Evolutionary conservation across 1,140 invertebrate species (phyloP).

Genomic region (Probaryconus sp.): DNA sequence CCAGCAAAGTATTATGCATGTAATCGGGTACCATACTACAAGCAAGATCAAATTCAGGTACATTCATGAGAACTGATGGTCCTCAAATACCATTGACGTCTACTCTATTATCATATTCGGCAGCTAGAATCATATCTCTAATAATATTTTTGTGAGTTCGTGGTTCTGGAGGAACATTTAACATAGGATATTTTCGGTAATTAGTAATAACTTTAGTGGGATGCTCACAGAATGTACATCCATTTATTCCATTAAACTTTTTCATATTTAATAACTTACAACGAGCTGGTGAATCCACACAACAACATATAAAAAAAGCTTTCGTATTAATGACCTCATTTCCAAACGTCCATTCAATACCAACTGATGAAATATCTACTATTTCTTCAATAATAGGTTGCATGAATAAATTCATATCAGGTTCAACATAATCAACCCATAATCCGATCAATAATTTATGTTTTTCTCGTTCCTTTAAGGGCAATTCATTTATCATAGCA

Average conservation of each 20-base stretch:
- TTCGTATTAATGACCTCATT: constrained; percentile 24
- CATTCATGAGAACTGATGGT: constrained; percentile 24
- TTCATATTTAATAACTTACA: constrained; percentile 45
- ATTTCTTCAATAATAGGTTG: constrained; percentile 31
- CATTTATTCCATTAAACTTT: constrained; percentile 33
- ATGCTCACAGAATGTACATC: constrained; percentile 45
- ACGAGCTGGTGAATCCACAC: constrained; percentile 39
- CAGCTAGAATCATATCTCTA: constrained; percentile 4
- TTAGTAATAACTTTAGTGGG: constrained; percentile 4
- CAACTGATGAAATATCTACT: constrained; percentile 27
- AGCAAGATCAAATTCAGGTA: constrained; percentile 26
- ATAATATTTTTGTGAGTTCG: constrained; percentile 7
- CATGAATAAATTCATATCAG: constrained; percentile 43
- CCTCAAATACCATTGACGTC: constrained; percentile 19
- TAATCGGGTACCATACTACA: constrained; percentile 37
- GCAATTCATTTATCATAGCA: constrained; percentile 22
- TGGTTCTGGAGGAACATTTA: background rate
- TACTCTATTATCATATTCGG: background rate
- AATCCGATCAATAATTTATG: constrained; percentile 35
- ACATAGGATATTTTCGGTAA: constrained; percentile 16
- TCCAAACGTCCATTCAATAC: constrained; percentile 9
- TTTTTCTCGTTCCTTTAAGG: constrained; percentile 7
- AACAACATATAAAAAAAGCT: constrained; percentile 29
- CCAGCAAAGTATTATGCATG: constrained; percentile 45
- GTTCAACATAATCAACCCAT: constrained; percentile 39